A percentile compares a stretch with the other conserved stretches of the same genome.
These are phyloP conservation scores for Aurelia sp. DNA, from an alignment of 30 jellyfish, hydroid and myxozoan species.

Conservation along the genomic window DNA sequence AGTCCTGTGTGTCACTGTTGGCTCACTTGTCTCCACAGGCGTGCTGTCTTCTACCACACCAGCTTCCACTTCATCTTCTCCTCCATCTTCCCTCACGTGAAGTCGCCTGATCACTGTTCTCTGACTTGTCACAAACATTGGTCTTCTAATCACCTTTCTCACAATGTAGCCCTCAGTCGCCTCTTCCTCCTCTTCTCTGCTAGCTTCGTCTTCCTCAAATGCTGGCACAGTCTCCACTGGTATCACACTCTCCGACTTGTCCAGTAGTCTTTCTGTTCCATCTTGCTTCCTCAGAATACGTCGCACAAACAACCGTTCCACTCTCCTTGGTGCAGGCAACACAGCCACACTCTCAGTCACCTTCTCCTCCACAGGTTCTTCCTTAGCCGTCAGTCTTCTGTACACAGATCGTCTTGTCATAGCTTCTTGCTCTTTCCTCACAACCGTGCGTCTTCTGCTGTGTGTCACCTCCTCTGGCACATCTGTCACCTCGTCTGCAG, in stretches of 20 bases:
- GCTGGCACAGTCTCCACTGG: conserved; percentile 34
- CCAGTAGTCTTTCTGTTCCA: conserved; percentile 65
- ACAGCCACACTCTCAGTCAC: conserved; percentile 4
- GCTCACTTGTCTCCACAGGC: conserved; percentile 53
- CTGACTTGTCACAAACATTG: conserved; percentile 77
- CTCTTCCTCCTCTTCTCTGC: conserved; percentile 55
- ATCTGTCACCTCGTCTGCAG: conserved; percentile 1
- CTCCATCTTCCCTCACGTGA: conserved; percentile 35
- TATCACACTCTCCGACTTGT: conserved; percentile 79
- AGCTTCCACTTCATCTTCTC: conserved; percentile 44
- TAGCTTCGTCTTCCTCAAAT: conserved; percentile 14
- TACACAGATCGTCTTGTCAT: conserved; percentile 15
- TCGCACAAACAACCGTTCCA: conserved; percentile 81
- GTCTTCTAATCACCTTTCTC: conserved; percentile 71
- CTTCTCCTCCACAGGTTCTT: conserved; percentile 39
- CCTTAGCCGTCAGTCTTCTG: conserved; percentile 1
- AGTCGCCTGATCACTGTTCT: conserved; percentile 66
- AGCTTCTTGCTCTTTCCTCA: conserved; percentile 24
- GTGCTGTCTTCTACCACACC: conserved; percentile 52
- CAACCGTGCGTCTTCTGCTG: conserved; percentile 11
- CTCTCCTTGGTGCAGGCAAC: conserved; percentile 49
- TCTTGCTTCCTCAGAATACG: conserved; percentile 78
- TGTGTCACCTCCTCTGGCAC: conserved; percentile 27
- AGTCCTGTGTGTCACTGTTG: conserved; percentile 53
- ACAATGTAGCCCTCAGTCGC: conserved; percentile 37